A percentile compares a stretch with the other conserved stretches of the same genome.
Conservation (phyloP, 2,113 vertebrate genomes). For the Ochotona princeps region DNA sequence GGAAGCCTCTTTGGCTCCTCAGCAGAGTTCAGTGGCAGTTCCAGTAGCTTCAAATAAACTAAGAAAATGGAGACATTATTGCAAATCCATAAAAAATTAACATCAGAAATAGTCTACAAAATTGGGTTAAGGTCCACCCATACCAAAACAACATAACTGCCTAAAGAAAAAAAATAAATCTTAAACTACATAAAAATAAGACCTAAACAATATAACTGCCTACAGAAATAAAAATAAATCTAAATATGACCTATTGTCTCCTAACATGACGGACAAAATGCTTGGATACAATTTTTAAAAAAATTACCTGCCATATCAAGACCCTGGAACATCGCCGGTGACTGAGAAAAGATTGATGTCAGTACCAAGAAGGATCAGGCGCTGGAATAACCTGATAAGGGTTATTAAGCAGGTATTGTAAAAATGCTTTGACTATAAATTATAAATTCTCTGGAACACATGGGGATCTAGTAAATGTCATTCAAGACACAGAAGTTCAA, state of each 20-base stretch:
- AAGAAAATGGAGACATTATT: neutral
- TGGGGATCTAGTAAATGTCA: neutral
- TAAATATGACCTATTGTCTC: neutral
- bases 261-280: neutral
- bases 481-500: neutral
- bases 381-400: neutral
- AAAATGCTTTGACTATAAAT: slow-evolving; percentile 21
- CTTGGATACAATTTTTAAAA: neutral
- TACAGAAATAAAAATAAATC: neutral
- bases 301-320: neutral
- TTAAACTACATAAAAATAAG: no score
- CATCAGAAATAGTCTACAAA: neutral
- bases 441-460: slow-evolving; percentile 3
- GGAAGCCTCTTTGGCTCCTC: neutral
- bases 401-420: neutral
- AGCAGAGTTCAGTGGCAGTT: no score
- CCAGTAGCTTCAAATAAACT: neutral
- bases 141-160: no score
- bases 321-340: neutral
- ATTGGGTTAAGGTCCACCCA: neutral
- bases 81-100: neutral
- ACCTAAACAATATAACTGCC: neutral
- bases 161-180: no score
- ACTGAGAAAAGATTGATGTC: neutral
- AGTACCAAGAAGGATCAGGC: neutral